Conservation (phyloP, 2,888 invertebrate species). For the Heliconius ethilla region DNA sequence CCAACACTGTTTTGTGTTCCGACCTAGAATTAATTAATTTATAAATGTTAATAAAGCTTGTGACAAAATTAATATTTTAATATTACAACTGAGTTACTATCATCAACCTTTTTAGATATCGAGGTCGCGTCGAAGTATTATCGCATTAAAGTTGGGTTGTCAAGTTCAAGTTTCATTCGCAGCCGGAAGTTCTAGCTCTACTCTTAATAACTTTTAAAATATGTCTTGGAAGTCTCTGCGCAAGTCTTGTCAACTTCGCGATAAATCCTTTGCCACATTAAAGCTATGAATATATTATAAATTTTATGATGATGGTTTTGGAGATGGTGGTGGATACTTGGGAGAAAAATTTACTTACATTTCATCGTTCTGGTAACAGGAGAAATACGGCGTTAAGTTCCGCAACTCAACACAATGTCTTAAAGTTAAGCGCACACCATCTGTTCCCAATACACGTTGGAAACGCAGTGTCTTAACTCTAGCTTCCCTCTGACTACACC, state of each 20-base stretch:
- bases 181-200: conserved; percentile 2
- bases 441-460: no score
- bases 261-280: background rate
- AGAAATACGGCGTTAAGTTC: no score
- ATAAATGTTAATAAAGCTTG: no score
- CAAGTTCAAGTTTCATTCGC: conserved; percentile 16
- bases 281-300: no score
- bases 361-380: background rate
- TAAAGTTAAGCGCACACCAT: no score
- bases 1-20: no score
- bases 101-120: conserved; percentile 10
- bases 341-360: background rate
- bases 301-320: no score
- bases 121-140: conserved; percentile 15
- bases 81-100: no score
- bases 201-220: conserved; percentile 26
- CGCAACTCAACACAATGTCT: no score
- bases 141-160: conserved; percentile 1
- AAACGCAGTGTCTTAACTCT: background rate
- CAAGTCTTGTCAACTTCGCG: background rate
- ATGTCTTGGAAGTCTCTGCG: conserved; percentile 19
- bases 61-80: no score
- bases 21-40: no score
- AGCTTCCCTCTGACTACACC: background rate
- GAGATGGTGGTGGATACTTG: background rate